phyloP scores from a whole-genome alignment of 37 sponge, comb jelly and placozoan genomes.

The Ianthella basta region DNA sequence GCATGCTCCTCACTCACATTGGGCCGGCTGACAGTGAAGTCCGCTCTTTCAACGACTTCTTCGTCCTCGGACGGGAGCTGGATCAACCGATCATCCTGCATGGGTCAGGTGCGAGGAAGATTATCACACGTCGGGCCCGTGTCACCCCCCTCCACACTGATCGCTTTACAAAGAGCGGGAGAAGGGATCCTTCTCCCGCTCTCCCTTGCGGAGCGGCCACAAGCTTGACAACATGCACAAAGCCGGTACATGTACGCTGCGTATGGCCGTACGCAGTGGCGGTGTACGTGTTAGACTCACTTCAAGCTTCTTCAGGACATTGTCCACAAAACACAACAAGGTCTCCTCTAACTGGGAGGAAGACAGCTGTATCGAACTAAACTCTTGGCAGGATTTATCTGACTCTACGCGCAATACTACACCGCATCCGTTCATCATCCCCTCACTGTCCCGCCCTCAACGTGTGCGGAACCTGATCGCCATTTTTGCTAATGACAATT shows the following conservation, averaged over 20 bases:
- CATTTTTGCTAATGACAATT: no score
- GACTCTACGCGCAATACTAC: neutral
- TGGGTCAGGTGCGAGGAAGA: neutral
- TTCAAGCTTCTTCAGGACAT: slow-evolving; percentile 47
- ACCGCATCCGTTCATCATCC: neutral
- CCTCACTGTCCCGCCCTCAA: no score
- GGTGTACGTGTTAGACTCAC: slow-evolving; percentile 13
- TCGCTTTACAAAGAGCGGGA: no score
- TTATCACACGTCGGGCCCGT: no score
- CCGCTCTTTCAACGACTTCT: slow-evolving; percentile 39
- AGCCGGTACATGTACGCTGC: no score
- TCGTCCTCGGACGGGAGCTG: slow-evolving; percentile 54
- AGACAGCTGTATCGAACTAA: neutral
- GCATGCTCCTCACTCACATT: neutral
- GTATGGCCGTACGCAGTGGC: neutral
- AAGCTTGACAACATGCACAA: no score
- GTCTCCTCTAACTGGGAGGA: neutral
- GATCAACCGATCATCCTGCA: slow-evolving; percentile 39
- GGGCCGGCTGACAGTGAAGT: slow-evolving; percentile 42
- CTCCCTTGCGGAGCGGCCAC: no score
- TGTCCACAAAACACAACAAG: slow-evolving; percentile 49
- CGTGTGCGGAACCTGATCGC: no score
- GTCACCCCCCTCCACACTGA: no score
- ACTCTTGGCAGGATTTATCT: neutral
- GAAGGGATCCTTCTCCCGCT: no score